Base-by-base conservation (phyloP, 2,888 invertebrate species). In the Exephanes ischioxanthus region DNA sequence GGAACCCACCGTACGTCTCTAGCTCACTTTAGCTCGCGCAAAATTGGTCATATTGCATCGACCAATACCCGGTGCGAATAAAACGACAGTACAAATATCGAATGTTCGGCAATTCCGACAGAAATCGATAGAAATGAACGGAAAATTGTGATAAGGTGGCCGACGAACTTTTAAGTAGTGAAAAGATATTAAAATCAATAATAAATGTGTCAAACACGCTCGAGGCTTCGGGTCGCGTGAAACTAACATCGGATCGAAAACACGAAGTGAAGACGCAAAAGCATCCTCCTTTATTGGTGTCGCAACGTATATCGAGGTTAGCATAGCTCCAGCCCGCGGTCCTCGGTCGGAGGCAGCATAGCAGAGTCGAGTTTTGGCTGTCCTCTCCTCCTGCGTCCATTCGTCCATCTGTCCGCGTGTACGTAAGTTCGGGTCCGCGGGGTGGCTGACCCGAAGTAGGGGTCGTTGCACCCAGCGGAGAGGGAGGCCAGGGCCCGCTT, bases 391-490 rank as follows among this genome's bases (percentile, higher is more conserved):
- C 81, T 16, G 85, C 83, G 72, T 86, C 84, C 83, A 86, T 86
- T 88, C 87, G 90, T 89, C 89, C 91, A 91, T 90, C 90, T 89
- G 90, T 89, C 88, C 87, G 87, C 88, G 85, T 81, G 86, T 80
- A 79, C 81, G 88, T 90, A 85, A 87, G 80, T 83, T 81, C 75
- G 84, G 85, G 88, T 90, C 87, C 90, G 90, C 90, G 92, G 93
- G 94, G 94, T 94, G 90, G 93, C 91, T 94, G 94, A 94, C 94
- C 94, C 92, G 90, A 88, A 86, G 87, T 88, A 90, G 90, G 93
- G 93, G 93, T 92, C 93, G 92, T 92, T 93, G 93, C 91, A 92
- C 93, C 89, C 91, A 86, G 82, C 53, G 58, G 73, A 72, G 71
- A 68, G 80, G 75, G n/a, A 81, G 63, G n/a, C 73, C 83, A 70